Conservation (phyloP, 2,113 vertebrate species). For the Zapus hudsonius region DNA sequence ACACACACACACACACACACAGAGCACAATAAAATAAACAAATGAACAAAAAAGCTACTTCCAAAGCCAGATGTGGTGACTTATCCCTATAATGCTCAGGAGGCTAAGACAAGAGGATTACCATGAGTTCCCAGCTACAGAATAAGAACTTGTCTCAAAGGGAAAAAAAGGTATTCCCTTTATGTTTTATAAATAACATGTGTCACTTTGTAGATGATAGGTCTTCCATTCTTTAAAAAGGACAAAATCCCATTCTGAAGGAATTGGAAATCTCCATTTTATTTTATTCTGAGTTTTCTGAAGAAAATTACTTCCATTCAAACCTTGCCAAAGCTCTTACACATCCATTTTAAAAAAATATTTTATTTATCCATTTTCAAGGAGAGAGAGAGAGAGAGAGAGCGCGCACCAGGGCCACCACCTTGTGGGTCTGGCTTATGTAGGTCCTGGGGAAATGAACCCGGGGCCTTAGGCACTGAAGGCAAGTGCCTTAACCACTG, state of each 20-base stretch:
- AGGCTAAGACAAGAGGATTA: not conserved
- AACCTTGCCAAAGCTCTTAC: not conserved
- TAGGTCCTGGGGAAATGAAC: too few species aligned
- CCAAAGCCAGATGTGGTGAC: not conserved
- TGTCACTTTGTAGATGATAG: constrained; percentile 35
- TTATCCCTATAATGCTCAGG: not conserved
- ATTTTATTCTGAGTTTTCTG: not conserved
- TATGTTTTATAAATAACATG: constrained; percentile 39
- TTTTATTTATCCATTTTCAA: too few species aligned
- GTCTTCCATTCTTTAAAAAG: constrained; percentile 7
- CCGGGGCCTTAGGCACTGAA: too few species aligned
- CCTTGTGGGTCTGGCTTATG: too few species aligned
- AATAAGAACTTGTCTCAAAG: not conserved
- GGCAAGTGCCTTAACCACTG: too few species aligned
- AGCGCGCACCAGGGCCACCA: too few species aligned
- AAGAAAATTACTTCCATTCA: constrained; percentile 57
- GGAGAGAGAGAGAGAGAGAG: too few species aligned
- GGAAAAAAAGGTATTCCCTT: not conserved
- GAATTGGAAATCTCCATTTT: not conserved
- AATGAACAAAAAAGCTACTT: constrained; percentile 9
- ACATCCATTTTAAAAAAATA: too few species aligned
- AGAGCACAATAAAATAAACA: too few species aligned
- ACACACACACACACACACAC: too few species aligned
- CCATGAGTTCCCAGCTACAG: too few species aligned
- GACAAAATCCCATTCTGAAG: constrained; percentile 4